These are phyloP conservation scores for Tortrix viridana DNA, from an alignment of 2,888 invertebrate genomes.

Conservation along the genomic window DNA sequence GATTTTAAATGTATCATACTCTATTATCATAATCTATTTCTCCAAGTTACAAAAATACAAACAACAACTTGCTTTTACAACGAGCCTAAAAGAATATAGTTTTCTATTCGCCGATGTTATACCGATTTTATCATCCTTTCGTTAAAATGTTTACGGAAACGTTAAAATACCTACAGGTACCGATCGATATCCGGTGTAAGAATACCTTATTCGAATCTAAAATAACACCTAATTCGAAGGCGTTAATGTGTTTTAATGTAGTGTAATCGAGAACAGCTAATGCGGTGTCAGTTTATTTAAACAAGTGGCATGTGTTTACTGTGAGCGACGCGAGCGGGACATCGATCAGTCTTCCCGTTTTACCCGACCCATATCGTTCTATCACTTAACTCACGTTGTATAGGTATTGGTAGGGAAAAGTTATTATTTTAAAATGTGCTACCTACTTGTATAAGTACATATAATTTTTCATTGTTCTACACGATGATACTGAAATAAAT, in stretches of 20 bases:
- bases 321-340: conserved; percentile 64
- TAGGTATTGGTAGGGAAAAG: neutral
- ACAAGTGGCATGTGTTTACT: conserved; percentile 83
- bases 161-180: conserved; percentile 22
- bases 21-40: too few species aligned
- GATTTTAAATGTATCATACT: too few species aligned
- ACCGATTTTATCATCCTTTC: too few species aligned
- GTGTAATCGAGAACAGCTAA: conserved; percentile 82
- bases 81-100: too few species aligned
- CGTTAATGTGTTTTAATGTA: conserved; percentile 83
- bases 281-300: conserved; percentile 80
- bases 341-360: conserved; percentile 81
- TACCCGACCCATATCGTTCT: conserved; percentile 62
- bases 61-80: too few species aligned
- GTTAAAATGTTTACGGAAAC: conserved; percentile 31
- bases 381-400: conserved; percentile 22
- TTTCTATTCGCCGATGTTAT: too few species aligned
- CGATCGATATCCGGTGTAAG: conserved; percentile 34
- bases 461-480: too few species aligned
- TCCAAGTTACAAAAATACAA: too few species aligned
- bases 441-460: too few species aligned
- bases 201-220: conserved; percentile 64
- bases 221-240: conserved; percentile 74
- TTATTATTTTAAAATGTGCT: neutral
- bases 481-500: too few species aligned